Base-by-base conservation (phyloP, 2,888 invertebrate genomes). In the Trilocha varians region DNA sequence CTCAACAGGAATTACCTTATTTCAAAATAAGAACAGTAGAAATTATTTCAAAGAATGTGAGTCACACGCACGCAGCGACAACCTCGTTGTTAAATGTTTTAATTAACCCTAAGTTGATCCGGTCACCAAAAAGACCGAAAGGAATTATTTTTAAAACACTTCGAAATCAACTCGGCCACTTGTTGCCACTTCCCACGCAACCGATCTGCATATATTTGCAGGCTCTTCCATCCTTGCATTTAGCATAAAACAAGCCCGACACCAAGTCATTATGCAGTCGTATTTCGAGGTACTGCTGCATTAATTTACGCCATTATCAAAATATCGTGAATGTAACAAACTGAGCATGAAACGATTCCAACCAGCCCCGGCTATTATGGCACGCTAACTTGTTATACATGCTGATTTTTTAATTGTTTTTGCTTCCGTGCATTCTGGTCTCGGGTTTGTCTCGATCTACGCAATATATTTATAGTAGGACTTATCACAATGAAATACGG, bases 141-240 rank as follows among this genome's bases (percentile, higher is more conserved):
- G 44, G 47, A 49, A 54, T 52, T 65, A 68, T 71, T 74, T 73
- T 65, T 62, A 69, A 61, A 59, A 55, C 51, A 46, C 59, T 61
- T 57, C 55, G 52, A 60, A 57, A 69, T 57, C 62, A 66, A 67
- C 59, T 70, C 65, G 64, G 64, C 73, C 78, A 83, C 83, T 82
- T 82, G 84, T 84, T 83, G 83, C 71, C 68, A 74, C 80, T 82
- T 82, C 83, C 82, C 84, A 84, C 84, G 83, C 79, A 68, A 69
- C 55, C 70, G 73, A 77, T 82, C 77, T 79, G 82, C 82, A 84
- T 84, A 80, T 62, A 79, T 76, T 74, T 76, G 66, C 76, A 68
- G 70, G 73, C 73, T 78, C 78, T 78, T 78, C 77, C 74, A 73
- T 77, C 70, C 69, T 65, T 65, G 70, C 64, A 72, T 66, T 84